Percentiles rank a stretch among this genome's conserved stretches.
These are phyloP conservation scores for Myotis findleyi DNA, from an alignment of 2,797 vertebrate genomes.

Conservation along the genomic window DNA sequence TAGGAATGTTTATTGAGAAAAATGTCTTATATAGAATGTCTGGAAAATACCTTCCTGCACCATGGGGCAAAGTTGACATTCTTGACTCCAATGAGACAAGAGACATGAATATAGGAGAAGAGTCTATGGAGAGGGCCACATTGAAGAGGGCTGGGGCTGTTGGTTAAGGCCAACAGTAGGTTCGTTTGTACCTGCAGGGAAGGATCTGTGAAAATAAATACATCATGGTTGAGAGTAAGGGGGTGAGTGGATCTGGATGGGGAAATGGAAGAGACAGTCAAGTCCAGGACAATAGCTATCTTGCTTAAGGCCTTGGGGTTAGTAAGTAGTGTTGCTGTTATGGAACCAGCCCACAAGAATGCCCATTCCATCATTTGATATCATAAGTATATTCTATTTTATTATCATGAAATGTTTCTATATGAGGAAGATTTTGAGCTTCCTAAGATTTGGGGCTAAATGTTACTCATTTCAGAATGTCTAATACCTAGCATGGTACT, in stretches of 20 bases:
- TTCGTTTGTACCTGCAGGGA: not conserved
- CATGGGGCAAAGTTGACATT: not conserved
- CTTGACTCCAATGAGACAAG: not conserved
- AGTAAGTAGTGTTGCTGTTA: not conserved
- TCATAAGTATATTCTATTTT: not conserved
- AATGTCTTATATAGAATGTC: not conserved
- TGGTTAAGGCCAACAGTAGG: not conserved
- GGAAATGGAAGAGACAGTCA: not conserved
- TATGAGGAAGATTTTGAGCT: not conserved
- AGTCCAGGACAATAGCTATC: too few relatives aligned
- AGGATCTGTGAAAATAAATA: not conserved
- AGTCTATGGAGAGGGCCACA: not conserved
- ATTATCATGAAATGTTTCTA: not conserved
- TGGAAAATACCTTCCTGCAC: not conserved
- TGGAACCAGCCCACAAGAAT: not conserved
- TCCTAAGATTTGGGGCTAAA: not conserved
- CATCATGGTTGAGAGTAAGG: not conserved
- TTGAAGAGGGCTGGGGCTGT: not conserved
- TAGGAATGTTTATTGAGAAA: not conserved
- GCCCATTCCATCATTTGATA: not conserved
- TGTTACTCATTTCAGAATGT: not conserved
- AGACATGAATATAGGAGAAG: not conserved
- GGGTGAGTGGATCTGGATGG: not conserved
- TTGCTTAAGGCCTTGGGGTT: not conserved
- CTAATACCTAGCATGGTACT: not conserved